Evolutionary conservation across 2,113 vertebrate genomes (phyloP).

Genomic region (Lutjanus erythropterus): DNA sequence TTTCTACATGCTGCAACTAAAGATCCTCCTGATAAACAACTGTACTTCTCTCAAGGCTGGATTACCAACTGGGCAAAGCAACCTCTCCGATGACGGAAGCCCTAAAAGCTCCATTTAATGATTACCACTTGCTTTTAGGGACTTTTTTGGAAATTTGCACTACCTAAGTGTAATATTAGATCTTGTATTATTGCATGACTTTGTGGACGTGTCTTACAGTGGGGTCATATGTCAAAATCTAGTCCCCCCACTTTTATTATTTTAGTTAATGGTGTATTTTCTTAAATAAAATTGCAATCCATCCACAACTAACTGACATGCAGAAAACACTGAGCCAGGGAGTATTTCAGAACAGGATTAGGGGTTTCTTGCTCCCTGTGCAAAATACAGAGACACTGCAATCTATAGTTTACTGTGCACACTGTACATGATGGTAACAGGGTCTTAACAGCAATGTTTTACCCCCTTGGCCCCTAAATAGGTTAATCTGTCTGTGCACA

Average conservation of each 20-base stretch:
- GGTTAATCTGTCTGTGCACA: background rate
- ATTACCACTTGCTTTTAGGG: too few relatives aligned
- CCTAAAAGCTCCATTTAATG: too few relatives aligned
- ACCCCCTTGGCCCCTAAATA: too few relatives aligned
- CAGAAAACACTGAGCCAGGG: background rate
- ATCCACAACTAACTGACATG: background rate
- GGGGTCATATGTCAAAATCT: constrained; percentile 4
- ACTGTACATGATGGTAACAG: background rate
- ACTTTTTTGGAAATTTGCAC: too few relatives aligned
- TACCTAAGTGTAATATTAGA: too few relatives aligned
- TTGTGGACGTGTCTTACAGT: background rate
- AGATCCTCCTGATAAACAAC: background rate
- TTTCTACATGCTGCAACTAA: background rate
- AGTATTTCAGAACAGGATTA: too few relatives aligned
- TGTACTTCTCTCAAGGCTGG: too few relatives aligned
- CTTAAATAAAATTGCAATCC: background rate
- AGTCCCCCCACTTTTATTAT: background rate
- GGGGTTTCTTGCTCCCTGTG: too few relatives aligned
- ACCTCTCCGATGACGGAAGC: too few relatives aligned
- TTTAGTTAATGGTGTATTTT: background rate
- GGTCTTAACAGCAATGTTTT: background rate
- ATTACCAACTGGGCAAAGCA: too few relatives aligned
- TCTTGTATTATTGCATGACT: background rate
- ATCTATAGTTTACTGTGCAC: background rate
- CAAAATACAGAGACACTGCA: background rate